Evolutionary conservation across 2,113 vertebrate genomes (phyloP), one percentile per base, ranked within the genome.

Genomic region (Physeter macrocephalus): DNA sequence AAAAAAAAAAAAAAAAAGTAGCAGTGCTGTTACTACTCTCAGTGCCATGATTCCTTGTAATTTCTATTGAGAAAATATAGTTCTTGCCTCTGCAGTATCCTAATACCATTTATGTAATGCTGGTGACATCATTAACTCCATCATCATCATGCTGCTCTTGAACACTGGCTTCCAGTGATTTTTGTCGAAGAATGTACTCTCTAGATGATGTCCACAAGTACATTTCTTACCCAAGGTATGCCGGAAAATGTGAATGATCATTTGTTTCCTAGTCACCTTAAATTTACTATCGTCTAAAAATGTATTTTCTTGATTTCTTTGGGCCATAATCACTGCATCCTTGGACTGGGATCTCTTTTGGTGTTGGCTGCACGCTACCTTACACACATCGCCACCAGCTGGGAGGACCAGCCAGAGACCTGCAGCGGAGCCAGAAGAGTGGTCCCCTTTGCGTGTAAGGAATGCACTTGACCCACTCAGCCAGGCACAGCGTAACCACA

Each of bases 371-470:
- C 81, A 25, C 2, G 11, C 18, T 4, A 6, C 39, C 52, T 77
- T 69, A n/a, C 61, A 13, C 29, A 21, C 7, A 1, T 0, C 1
- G 25, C 34, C 52, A 13, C 8, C 54, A 27, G 59, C 14, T 29
- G 39, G 43, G 49, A 82, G 41, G 27, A 72, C 25, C 4, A 29
- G 31, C 17, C 2, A 54, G 62, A 17, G 4, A 12, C 29, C 54
- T 15, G 62, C 72, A 10, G 81, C 8, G 3, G 39, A 52, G 67
- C 57, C 46, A 1, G 23, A 6, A 2, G 10, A n/a, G 39, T 0
- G 0, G 15, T 39, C 12, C 10, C 12, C 3, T 69, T 84, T 2
- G 18, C 17, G 9, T 0, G 12, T n/a, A 5, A 52, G 21, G n/a
- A 15, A 46, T 17, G 67, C 31, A 3, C 29, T 46, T 49, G 21